A percentile compares a stretch with the other conserved stretches of the same genome.
phyloP scores from a whole-genome alignment of 2,113 vertebrate genomes.

The Sminthopsis crassicaudata region DNA sequence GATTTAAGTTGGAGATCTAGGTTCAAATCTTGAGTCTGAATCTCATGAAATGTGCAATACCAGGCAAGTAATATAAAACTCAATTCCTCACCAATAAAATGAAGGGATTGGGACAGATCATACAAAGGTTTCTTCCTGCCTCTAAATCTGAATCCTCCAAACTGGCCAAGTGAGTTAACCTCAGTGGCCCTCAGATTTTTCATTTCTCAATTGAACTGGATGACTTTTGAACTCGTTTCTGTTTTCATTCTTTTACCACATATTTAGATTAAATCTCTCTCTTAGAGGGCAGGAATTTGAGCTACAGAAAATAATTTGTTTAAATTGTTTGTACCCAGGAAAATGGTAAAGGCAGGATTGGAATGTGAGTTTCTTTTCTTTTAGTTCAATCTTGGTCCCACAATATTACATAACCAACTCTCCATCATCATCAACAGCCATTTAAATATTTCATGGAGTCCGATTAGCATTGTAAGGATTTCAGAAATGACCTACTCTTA shows the following conservation, averaged over 20 bases:
- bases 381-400: not conserved
- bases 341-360: not conserved
- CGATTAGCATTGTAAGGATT: not conserved
- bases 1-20: not conserved
- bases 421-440: not conserved
- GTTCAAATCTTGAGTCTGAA: not conserved
- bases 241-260: not conserved
- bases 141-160: not conserved
- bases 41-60: not conserved
- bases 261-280: not conserved
- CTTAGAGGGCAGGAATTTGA: not conserved
- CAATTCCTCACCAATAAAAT: not conserved
- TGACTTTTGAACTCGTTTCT: not conserved
- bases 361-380: not conserved
- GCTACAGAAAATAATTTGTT: not conserved
- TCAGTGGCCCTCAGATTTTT: not conserved
- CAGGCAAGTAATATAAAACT: no score
- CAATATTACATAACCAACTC: not conserved
- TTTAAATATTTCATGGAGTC: not conserved
- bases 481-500: not conserved
- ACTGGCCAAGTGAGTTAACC: not conserved
- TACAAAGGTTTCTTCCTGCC: not conserved
- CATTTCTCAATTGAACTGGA: not conserved
- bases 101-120: not conserved
- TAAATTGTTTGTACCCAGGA: not conserved